Percentiles rank a stretch among this genome's conserved stretches.
Evolutionary conservation across 2,888 invertebrate genomes (phyloP).

Genomic region (Incurvaria masculella): DNA sequence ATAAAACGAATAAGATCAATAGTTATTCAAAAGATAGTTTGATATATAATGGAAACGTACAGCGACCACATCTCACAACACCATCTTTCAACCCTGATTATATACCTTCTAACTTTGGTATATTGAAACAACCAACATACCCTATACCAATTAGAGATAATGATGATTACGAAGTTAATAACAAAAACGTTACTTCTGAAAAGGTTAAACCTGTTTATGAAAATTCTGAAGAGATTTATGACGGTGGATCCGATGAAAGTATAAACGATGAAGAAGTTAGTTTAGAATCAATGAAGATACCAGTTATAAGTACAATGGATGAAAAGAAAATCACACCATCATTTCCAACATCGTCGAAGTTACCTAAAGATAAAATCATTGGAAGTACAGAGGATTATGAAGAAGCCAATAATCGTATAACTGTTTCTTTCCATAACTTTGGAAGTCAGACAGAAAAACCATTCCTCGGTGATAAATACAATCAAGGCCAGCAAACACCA

Average conservation of each 20-base stretch:
- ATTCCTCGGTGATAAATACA: constrained; percentile 27
- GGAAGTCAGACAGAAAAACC: constrained; percentile 53
- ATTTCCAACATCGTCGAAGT: constrained; percentile 25
- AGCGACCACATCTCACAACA: constrained; percentile 23
- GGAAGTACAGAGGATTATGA: constrained; percentile 16
- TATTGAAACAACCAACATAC: constrained; percentile 38
- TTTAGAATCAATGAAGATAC: constrained; percentile 47
- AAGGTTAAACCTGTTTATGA: constrained; percentile 37
- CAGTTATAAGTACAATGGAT: constrained; percentile 38
- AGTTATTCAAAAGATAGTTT: background rate
- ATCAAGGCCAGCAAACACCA: constrained; percentile 29
- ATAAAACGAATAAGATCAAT: background rate
- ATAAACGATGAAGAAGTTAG: constrained; percentile 40
- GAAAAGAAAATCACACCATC: constrained; percentile 21
- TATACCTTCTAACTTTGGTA: constrained; percentile 34
- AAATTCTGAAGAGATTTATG: constrained; percentile 45
- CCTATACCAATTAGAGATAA: constrained; percentile 48
- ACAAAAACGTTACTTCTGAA: constrained; percentile 19
- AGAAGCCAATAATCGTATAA: constrained; percentile 21
- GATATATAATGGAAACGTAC: constrained; percentile 10
- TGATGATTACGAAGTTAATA: constrained; percentile 30
- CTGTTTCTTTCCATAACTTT: constrained; percentile 27
- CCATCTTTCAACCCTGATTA: constrained; percentile 33
- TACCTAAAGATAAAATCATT: constrained; percentile 29
- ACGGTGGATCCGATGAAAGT: constrained; percentile 37